Conservation (phyloP, 1,140 invertebrate genomes). For the Augochlora pura region DNA sequence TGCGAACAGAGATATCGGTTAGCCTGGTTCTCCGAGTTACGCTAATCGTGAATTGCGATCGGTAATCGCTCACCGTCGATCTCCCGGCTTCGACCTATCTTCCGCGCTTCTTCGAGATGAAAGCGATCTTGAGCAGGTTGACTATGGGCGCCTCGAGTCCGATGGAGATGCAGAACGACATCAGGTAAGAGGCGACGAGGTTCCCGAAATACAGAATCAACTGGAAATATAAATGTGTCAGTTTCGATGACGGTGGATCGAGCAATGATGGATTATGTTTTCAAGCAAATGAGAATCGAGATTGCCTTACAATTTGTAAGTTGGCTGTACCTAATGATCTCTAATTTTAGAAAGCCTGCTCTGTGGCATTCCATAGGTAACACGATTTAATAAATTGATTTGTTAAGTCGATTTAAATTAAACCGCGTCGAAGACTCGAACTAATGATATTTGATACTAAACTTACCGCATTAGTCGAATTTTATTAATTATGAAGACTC, state of each 20-base stretch:
- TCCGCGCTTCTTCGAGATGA: slow-evolving; percentile 69
- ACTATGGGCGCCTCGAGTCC: slow-evolving; percentile 90
- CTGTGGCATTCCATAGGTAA: too few relatives aligned
- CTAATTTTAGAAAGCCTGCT: too few relatives aligned
- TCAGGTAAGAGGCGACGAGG: slow-evolving; percentile 87
- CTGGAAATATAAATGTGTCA: slow-evolving; percentile 77
- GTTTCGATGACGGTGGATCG: neutral
- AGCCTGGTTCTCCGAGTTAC: neutral
- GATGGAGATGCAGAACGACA: slow-evolving; percentile 89
- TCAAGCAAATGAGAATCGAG: too few relatives aligned
- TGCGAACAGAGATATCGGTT: neutral
- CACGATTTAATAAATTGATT: too few relatives aligned
- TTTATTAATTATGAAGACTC: too few relatives aligned
- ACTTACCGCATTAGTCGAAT: too few relatives aligned
- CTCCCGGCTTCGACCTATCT: slow-evolving; percentile 62
- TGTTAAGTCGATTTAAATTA: too few relatives aligned
- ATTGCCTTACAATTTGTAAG: too few relatives aligned
- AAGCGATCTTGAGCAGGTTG: slow-evolving; percentile 85
- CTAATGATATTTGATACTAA: too few relatives aligned
- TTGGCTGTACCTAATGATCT: too few relatives aligned
- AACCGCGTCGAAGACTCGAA: too few relatives aligned
- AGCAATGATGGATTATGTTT: too few relatives aligned
- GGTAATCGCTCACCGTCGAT: slow-evolving; percentile 19
- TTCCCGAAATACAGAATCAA: slow-evolving; percentile 90
- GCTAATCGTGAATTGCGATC: neutral